Evolutionary conservation across 1,140 invertebrate species (phyloP).

Genomic region (Notospermus geniculatus): DNA sequence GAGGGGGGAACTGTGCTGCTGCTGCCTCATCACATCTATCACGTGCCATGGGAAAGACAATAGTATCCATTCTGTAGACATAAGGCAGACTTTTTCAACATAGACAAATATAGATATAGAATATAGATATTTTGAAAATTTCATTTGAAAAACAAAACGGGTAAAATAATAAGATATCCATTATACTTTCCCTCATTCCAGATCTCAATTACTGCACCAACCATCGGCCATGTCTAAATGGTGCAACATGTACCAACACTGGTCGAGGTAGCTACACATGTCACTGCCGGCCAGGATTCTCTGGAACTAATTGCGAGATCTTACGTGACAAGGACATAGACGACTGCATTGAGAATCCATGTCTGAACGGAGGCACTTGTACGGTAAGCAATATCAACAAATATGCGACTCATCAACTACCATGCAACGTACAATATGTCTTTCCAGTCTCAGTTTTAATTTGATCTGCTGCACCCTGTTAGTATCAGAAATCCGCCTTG

Average conservation of each 20-base stretch:
- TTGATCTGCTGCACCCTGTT: too few species aligned
- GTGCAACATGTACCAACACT: constrained; percentile 79
- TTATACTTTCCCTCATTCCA: constrained; percentile 28
- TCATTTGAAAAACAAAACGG: too few species aligned
- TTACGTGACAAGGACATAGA: constrained; percentile 71
- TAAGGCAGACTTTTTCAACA: too few species aligned
- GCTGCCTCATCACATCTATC: too few species aligned
- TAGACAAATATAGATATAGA: too few species aligned
- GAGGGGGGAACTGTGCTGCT: too few species aligned
- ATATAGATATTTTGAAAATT: background rate
- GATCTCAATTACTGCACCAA: constrained; percentile 98
- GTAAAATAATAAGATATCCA: background rate
- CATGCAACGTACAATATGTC: too few species aligned
- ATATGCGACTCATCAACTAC: background rate
- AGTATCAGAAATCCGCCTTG: too few species aligned
- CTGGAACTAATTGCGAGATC: constrained; percentile 93
- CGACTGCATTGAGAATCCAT: constrained; percentile 80
- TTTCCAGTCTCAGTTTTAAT: too few species aligned
- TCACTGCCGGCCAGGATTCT: constrained; percentile 88
- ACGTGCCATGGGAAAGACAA: too few species aligned
- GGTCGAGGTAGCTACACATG: constrained; percentile 52
- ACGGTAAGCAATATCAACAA: constrained; percentile 71
- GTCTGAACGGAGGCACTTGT: constrained; percentile 84
- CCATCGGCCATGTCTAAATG: constrained; percentile 89
- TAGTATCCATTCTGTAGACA: too few species aligned